Percentiles rank a stretch among this genome's conserved stretches.
Evolutionary conservation across 1,140 invertebrate genomes (phyloP).

Genomic region (Euglossa dilemma): DNA sequence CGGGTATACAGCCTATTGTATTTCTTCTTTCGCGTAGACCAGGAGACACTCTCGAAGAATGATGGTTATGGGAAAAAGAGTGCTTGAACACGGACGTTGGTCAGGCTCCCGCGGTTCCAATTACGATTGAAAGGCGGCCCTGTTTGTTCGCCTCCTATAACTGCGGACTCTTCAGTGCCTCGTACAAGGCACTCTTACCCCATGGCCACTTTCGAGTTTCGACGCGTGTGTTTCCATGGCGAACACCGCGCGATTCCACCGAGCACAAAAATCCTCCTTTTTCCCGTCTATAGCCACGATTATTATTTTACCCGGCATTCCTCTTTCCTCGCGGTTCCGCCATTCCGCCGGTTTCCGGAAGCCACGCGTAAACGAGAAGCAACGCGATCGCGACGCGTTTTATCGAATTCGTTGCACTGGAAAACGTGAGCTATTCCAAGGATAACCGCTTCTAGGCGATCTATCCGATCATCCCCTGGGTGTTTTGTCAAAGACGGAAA

Average conservation of each 20-base stretch:
- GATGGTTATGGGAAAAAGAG: constrained; percentile 75
- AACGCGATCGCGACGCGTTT: background rate
- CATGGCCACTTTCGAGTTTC: constrained; percentile 64
- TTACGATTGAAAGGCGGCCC: constrained; percentile 72
- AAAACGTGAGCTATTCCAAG: background rate
- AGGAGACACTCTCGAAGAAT: constrained; percentile 74
- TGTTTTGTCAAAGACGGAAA: constrained; percentile 45
- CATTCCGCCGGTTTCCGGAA: background rate
- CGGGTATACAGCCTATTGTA: constrained; percentile 60
- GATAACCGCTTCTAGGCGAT: constrained; percentile 22
- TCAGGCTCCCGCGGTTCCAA: constrained; percentile 75
- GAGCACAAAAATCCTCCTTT: constrained; percentile 11
- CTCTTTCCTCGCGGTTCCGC: too few species aligned
- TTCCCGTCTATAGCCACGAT: background rate
- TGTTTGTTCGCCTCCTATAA: constrained; percentile 68
- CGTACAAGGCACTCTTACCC: constrained; percentile 63
- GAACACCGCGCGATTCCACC: constrained; percentile 34
- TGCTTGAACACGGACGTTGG: constrained; percentile 78
- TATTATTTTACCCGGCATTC: background rate
- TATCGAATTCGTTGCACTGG: background rate
- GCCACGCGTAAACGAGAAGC: background rate
- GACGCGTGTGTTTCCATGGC: constrained; percentile 65
- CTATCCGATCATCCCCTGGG: constrained; percentile 9
- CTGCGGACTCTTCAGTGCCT: constrained; percentile 68
- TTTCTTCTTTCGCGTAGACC: constrained; percentile 59